A percentile compares a stretch with the other conserved stretches of the same genome.
These are phyloP conservation scores for Ailurus styani DNA, from an alignment of 2,113 vertebrate species.

Conservation along the genomic window DNA sequence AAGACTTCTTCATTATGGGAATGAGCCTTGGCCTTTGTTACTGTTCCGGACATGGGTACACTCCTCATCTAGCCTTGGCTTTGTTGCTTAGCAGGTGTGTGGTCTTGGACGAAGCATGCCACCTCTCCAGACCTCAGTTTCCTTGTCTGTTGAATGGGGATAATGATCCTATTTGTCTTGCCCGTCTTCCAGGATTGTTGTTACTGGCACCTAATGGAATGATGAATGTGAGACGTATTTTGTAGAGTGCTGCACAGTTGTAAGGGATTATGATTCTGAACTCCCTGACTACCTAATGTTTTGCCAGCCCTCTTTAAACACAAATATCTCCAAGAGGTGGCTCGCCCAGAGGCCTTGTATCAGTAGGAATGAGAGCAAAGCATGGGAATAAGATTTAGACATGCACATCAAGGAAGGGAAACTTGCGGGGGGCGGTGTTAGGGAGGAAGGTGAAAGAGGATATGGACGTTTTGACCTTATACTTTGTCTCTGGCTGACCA, in stretches of 20 bases:
- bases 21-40: background rate
- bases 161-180: background rate
- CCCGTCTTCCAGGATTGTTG: background rate
- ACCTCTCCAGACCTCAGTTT: background rate
- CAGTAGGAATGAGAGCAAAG: background rate
- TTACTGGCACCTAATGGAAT: background rate
- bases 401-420: background rate
- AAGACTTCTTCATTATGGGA: background rate
- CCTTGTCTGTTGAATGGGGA: background rate
- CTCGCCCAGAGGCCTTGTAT: background rate
- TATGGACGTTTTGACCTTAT: background rate
- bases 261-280: background rate
- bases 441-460: background rate
- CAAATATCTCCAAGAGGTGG: background rate
- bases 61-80: background rate
- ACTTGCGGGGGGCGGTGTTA: background rate
- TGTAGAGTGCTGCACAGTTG: background rate
- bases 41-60: background rate
- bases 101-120: background rate
- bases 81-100: background rate
- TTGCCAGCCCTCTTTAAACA: background rate
- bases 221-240: background rate
- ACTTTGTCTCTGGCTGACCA: background rate
- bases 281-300: background rate
- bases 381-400: background rate